phyloP scores from a whole-genome alignment of 2,797 vertebrate genomes.

The Scleropages formosus region DNA sequence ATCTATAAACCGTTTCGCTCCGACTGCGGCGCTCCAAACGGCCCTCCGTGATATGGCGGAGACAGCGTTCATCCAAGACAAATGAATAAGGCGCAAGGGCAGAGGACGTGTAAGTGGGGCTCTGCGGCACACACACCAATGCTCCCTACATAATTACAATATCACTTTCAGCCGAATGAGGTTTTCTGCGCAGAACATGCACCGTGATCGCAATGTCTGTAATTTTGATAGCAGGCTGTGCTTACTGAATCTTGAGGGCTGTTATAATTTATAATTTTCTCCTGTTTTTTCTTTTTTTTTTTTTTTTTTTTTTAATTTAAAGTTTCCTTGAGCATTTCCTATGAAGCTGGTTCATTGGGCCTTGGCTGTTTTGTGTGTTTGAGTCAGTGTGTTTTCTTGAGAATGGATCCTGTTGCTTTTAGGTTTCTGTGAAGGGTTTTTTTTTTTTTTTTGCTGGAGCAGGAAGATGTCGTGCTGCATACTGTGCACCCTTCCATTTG shows the following conservation, averaged over 20 bases:
- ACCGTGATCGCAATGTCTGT: slow-evolving; percentile 44
- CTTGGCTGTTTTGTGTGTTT: slow-evolving; percentile 56
- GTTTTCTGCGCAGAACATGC: slow-evolving; percentile 15
- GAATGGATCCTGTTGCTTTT: background rate
- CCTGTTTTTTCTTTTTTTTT: slow-evolving; percentile 46
- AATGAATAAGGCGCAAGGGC: background rate
- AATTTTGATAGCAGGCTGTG: slow-evolving; percentile 56
- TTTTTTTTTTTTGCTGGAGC: background rate
- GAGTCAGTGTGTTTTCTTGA: background rate
- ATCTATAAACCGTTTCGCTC: background rate
- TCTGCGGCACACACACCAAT: background rate
- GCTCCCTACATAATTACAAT: slow-evolving; percentile 55
- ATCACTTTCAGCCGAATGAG: slow-evolving; percentile 48
- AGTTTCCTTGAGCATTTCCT: slow-evolving; percentile 59
- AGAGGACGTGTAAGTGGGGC: slow-evolving; percentile 10
- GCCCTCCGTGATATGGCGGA: background rate
- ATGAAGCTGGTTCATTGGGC: slow-evolving; percentile 66
- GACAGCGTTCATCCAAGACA: background rate
- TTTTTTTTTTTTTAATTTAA: slow-evolving; percentile 47
- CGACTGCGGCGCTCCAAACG: background rate
- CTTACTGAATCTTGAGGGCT: slow-evolving; percentile 53
- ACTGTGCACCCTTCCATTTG: no score
- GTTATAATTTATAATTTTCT: no score
- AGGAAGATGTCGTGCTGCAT: background rate
- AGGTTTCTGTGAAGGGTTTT: background rate